phyloP scores from a whole-genome alignment of 1,140 invertebrate species.

The Drosophila navojoa region DNA sequence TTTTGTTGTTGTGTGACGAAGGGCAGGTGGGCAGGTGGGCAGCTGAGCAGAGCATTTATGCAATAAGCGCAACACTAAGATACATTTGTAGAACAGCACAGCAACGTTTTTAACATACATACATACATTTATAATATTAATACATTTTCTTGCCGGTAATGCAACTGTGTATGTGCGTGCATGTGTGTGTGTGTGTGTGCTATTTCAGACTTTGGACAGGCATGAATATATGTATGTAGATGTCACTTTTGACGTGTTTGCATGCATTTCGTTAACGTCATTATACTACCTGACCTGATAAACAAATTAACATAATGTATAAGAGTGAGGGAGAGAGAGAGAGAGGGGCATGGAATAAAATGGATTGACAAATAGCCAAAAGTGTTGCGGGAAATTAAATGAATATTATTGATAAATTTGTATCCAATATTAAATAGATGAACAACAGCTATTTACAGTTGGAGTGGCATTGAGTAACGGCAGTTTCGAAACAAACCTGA shows the following conservation, averaged over 20 bases:
- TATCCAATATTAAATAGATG: too few relatives aligned
- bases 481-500: too few relatives aligned
- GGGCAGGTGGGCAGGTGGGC: conserved; percentile 19
- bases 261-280: too few relatives aligned
- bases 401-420: background rate
- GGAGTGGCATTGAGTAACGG: too few relatives aligned
- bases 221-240: too few relatives aligned
- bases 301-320: too few relatives aligned
- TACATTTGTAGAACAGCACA: conserved; percentile 44
- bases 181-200: background rate
- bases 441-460: too few relatives aligned
- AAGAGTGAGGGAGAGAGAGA: too few relatives aligned
- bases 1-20: conserved; percentile 7
- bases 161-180: conserved; percentile 6
- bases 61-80: conserved; percentile 32
- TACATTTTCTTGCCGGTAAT: conserved; percentile 18
- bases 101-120: conserved; percentile 2
- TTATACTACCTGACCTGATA: background rate
- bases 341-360: too few relatives aligned
- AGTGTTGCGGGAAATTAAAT: background rate
- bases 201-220: too few relatives aligned
- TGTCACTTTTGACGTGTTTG: too few relatives aligned
- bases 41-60: conserved; percentile 27
- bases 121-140: background rate
- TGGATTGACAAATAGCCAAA: background rate